Evolutionary conservation across 2,888 invertebrate species (phyloP).

Genomic region (Spilarctia lutea): DNA sequence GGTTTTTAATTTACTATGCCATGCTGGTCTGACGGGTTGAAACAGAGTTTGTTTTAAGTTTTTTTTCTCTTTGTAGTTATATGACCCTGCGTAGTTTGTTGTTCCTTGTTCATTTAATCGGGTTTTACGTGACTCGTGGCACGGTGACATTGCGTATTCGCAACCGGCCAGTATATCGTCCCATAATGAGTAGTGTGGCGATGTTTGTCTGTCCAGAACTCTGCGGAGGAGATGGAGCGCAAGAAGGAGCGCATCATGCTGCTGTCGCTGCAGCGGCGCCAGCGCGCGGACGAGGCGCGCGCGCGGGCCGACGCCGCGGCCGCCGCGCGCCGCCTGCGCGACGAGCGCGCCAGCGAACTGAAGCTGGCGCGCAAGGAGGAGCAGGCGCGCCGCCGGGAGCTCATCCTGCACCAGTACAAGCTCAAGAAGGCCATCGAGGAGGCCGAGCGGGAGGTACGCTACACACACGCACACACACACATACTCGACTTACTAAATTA

Average conservation of each 20-base stretch:
- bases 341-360: constrained; percentile 91
- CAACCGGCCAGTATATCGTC: neutral
- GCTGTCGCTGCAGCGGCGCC: constrained; percentile 95
- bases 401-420: constrained; percentile 97
- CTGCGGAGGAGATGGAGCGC: constrained; percentile 96
- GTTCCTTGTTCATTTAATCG: too few relatives aligned
- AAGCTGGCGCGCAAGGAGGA: constrained; percentile 92
- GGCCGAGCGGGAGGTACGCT: constrained; percentile 93
- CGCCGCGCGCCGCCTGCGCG: constrained; percentile 91
- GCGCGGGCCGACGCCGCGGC: constrained; percentile 91
- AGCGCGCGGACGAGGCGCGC: constrained; percentile 95
- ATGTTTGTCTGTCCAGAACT: constrained; percentile 89
- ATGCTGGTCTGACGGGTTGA: too few relatives aligned
- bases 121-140: too few relatives aligned
- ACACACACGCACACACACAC: too few relatives aligned
- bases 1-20: too few relatives aligned
- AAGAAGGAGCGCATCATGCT: constrained; percentile 97
- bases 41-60: too few relatives aligned
- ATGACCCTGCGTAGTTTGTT: too few relatives aligned
- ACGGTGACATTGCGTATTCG: too few relatives aligned
- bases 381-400: constrained; percentile 94
- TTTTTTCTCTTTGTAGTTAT: too few relatives aligned
- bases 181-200: neutral
- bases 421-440: constrained; percentile 97
- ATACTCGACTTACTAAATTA: too few relatives aligned